These are phyloP conservation scores for Clarias gariepinus DNA, from an alignment of 2,113 vertebrate genomes.

Conservation along the genomic window DNA sequence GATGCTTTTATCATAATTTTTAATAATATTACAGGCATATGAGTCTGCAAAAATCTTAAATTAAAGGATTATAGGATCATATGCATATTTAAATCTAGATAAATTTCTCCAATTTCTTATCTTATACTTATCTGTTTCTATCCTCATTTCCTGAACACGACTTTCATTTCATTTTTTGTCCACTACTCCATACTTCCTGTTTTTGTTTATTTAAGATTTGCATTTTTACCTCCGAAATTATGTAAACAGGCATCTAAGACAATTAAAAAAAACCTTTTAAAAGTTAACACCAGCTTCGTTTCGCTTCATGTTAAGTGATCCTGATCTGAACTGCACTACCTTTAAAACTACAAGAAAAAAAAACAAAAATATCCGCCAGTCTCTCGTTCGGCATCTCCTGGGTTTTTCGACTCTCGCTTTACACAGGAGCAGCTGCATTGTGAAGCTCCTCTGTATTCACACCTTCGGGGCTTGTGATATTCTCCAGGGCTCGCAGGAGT, in stretches of 20 bases:
- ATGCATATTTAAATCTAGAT: neutral
- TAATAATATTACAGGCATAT: no score
- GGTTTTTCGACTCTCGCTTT: slow-evolving; percentile 3
- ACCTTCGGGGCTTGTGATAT: slow-evolving; percentile 38
- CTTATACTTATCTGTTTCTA: neutral
- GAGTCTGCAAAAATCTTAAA: neutral
- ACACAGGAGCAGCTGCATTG: slow-evolving; percentile 32
- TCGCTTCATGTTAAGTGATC: neutral
- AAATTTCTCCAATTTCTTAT: neutral
- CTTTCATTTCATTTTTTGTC: neutral
- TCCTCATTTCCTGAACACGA: neutral
- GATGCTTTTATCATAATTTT: neutral
- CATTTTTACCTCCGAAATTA: neutral
- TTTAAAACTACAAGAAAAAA: neutral
- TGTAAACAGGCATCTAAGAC: neutral
- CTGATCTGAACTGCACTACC: neutral
- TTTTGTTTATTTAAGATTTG: neutral
- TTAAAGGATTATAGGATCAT: neutral
- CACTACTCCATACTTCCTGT: neutral
- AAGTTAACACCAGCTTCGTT: neutral
- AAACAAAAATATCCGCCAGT: neutral
- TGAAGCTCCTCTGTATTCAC: slow-evolving; percentile 32
- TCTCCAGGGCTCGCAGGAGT: slow-evolving; percentile 24
- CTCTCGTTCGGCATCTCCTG: neutral
- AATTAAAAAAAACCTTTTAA: neutral